Evolutionary conservation across 1,140 invertebrate genomes (phyloP), one percentile per base, ranked within the genome.

Genomic region (Parasteatoda tepidariorum): DNA sequence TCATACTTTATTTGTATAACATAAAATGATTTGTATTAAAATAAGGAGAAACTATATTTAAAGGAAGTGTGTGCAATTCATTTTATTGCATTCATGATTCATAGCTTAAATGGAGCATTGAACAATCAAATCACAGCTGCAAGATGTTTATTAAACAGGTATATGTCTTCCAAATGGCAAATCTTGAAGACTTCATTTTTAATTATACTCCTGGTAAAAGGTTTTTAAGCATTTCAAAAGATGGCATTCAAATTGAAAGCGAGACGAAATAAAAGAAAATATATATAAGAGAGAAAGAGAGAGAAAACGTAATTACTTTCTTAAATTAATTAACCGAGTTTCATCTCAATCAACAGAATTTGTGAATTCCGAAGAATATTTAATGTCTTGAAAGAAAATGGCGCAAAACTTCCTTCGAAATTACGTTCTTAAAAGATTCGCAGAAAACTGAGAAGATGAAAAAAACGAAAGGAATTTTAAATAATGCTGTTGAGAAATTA

Each of bases 291-390:
- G 34, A 62, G 59, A 61, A 38, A 26, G 55, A 62, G 38, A n/a
- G n/a, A n/a, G 57, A 18, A n/a, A 31, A 62, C 13, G 1, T 62
- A 75, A 62, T 75, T 75, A 62, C 73, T 75, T 62, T 62, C 73
- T 62, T 75, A 75, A 75, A 75, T 75, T 75, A 75, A 75, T 75
- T 75, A 75, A 61, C 73, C 73, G 73, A 61, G 61, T 38, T 62
- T 54, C 22, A 33, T 38, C 73, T 75, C 57, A 75, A 75, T 75
- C 73, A 75, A 24, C 33, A 30, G 24, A 38, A 62, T 61, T 75
- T 55, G 28, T 62, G 15, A 24, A 30, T 6, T 38, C 22, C n/a
- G 48, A 22, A 15, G 33, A 30, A 61, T 54, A 62, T 75, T 75
- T 75, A 75, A 75, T 75, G 57, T 38, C 70, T 68, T 48, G 54